Percentiles rank a stretch among this genome's conserved stretches.
Conservation (phyloP, 2,797 vertebrate genomes). For the Rhabdomys pumilio region DNA sequence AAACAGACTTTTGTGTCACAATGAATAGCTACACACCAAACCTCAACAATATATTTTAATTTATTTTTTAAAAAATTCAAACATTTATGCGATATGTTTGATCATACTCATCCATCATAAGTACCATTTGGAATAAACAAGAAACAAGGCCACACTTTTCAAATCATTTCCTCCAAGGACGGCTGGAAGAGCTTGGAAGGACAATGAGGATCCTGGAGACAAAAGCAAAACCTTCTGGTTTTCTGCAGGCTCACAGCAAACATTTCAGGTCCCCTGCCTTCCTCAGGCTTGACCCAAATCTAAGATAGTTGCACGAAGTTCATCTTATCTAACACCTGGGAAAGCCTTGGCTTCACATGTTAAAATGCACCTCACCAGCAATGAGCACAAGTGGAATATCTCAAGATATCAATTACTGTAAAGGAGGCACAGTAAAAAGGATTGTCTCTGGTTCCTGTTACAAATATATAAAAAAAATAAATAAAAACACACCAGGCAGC, state of each 20-base stretch:
- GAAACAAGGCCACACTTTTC: not conserved
- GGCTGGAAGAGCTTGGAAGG: not conserved
- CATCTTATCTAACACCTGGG: not conserved
- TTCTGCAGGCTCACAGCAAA: fast-evolving
- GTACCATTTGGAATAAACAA: constrained; percentile 11
- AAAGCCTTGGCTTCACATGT: not conserved
- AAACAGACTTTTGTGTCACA: not conserved
- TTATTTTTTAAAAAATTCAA: not conserved
- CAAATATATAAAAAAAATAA: not conserved
- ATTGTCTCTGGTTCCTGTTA: not conserved
- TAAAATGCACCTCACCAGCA: not conserved
- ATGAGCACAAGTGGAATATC: not conserved
- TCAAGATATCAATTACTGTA: not conserved
- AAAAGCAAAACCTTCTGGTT: not conserved
- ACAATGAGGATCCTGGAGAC: not conserved
- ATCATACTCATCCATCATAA: not conserved
- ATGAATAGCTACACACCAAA: not conserved
- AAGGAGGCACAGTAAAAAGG: not conserved
- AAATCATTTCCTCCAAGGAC: not conserved
- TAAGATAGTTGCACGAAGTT: not conserved
- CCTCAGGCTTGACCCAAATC: not conserved
- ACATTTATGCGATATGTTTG: not conserved
- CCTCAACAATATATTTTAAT: not conserved
- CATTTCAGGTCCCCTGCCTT: no score
- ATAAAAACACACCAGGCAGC: not conserved